Evolutionary conservation across 2,113 vertebrate genomes (phyloP).

Genomic region (Amphiprion percula): DNA sequence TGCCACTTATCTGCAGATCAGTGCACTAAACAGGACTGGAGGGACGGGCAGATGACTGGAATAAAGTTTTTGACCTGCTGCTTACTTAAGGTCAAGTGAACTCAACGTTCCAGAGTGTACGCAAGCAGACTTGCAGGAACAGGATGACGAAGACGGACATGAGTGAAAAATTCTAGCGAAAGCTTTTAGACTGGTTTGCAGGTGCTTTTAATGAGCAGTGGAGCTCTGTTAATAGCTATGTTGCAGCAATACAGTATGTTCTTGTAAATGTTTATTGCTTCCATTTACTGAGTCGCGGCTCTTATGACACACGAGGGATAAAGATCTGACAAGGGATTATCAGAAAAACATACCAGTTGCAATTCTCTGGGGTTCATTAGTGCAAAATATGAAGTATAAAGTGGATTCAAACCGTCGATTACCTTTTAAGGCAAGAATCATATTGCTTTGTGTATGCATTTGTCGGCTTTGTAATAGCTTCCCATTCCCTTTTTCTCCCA

Average conservation of each 20-base stretch:
- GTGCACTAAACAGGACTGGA: not conserved
- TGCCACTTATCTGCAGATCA: not conserved
- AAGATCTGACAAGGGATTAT: not conserved
- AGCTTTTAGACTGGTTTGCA: conserved; percentile 25
- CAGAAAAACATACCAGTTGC: conserved; percentile 12
- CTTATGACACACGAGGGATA: conserved; percentile 15
- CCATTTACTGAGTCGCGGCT: conserved; percentile 34
- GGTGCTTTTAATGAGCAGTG: not conserved
- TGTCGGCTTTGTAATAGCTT: not conserved
- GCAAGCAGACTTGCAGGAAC: conserved; percentile 27
- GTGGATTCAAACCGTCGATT: not conserved
- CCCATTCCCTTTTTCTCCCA: not conserved
- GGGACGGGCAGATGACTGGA: conserved; percentile 25
- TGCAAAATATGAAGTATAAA: not conserved
- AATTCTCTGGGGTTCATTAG: not conserved
- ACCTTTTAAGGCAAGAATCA: conserved; percentile 8
- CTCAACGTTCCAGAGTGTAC: conserved; percentile 26
- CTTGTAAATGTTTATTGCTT: conserved; percentile 44
- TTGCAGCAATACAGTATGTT: conserved; percentile 24
- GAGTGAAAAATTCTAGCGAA: conserved; percentile 6
- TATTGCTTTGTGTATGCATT: not conserved
- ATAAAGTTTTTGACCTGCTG: conserved; percentile 57
- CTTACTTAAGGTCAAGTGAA: conserved; percentile 62
- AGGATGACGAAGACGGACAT: conserved; percentile 42
- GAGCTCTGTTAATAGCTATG: conserved; percentile 1